Conservation (phyloP, 2,888 invertebrate genomes). For the Ellobium chinense region DNA sequence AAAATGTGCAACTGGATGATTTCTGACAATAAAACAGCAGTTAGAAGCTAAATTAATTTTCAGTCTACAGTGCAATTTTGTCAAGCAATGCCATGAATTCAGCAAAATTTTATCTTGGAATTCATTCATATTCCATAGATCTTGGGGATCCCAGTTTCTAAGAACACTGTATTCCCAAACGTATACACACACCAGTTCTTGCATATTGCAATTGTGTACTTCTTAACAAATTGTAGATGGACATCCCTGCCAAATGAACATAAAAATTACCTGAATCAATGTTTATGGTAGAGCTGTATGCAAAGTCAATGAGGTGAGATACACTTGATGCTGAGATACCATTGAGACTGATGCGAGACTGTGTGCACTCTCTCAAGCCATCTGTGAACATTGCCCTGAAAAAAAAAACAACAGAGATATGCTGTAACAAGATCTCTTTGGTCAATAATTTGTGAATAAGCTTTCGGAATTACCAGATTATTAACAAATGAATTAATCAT, state of each 20-base stretch:
- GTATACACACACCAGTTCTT: too few relatives aligned
- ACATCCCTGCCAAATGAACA: constrained; percentile 22
- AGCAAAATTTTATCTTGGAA: too few relatives aligned
- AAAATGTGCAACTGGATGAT: too few relatives aligned
- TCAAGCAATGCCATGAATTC: too few relatives aligned
- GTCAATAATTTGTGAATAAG: too few relatives aligned
- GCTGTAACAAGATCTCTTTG: not conserved
- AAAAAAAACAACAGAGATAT: not conserved
- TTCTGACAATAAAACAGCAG: too few relatives aligned
- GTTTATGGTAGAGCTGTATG: constrained; percentile 85
- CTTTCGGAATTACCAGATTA: not conserved
- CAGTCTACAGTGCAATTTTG: too few relatives aligned
- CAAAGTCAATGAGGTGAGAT: constrained; percentile 84
- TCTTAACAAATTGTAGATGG: not conserved
- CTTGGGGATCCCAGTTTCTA: too few relatives aligned
- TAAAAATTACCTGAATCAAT: constrained; percentile 80
- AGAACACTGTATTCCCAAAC: too few relatives aligned
- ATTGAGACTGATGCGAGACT: constrained; percentile 84
- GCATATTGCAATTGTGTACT: too few relatives aligned
- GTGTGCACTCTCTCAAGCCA: constrained; percentile 84
- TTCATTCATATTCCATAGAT: too few relatives aligned
- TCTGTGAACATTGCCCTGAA: constrained; percentile 86
- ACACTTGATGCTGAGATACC: constrained; percentile 86
- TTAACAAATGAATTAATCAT: not conserved
- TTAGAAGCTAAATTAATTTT: too few relatives aligned